Percentiles rank a stretch among this genome's conserved stretches.
phyloP scores from a whole-genome alignment of 2,113 vertebrate genomes.

The Bathybates hornii region DNA sequence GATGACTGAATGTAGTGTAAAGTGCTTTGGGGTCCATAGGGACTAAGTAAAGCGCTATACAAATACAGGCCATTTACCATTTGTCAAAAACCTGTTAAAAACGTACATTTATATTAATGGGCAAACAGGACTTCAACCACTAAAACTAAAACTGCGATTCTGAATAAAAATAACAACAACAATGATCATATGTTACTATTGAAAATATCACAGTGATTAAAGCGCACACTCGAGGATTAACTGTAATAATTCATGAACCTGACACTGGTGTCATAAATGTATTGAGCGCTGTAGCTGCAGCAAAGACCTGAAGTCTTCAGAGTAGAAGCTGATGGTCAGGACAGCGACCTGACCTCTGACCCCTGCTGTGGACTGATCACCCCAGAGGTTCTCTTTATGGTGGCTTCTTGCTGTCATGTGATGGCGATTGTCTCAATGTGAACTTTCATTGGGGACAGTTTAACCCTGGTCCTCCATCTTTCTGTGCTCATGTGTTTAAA shows the following conservation, averaged over 20 bases:
- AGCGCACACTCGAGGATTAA: background rate
- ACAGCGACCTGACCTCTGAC: background rate
- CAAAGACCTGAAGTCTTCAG: too few species aligned
- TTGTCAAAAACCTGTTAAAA: background rate
- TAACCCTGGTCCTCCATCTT: background rate
- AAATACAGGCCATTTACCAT: background rate
- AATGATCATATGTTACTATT: background rate
- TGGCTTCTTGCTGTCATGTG: background rate
- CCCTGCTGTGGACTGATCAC: background rate
- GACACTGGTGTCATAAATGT: background rate
- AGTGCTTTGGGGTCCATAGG: too few species aligned
- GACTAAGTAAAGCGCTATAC: rapidly evolving
- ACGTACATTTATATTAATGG: background rate
- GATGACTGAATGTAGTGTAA: background rate
- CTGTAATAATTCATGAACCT: background rate
- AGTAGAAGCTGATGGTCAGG: background rate
- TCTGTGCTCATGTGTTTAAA: background rate
- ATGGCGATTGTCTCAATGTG: background rate
- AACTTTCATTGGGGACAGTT: background rate
- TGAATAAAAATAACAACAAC: background rate
- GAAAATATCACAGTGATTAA: background rate
- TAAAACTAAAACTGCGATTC: background rate
- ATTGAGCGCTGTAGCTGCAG: background rate
- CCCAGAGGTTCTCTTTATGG: background rate
- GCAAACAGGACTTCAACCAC: background rate